A percentile compares a stretch with the other conserved stretches of the same genome.
phyloP scores from a whole-genome alignment of 2,888 invertebrate species.

The Diachrysia chrysitis region DNA sequence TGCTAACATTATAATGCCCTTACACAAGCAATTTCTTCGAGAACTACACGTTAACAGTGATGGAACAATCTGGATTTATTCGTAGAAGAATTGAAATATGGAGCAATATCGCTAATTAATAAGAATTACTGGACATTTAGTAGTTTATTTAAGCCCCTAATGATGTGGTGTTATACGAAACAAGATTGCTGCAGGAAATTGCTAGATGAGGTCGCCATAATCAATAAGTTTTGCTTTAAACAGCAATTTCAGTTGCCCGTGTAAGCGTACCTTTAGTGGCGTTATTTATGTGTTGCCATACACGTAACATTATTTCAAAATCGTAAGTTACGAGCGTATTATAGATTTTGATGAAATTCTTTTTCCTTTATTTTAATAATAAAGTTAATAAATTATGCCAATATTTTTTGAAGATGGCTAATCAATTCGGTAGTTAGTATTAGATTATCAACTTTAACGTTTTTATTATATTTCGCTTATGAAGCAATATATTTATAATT shows the following conservation, averaged over 20 bases:
- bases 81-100: too few species aligned
- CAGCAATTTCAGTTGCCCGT: background rate
- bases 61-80: background rate
- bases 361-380: conserved; percentile 42
- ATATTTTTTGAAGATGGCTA: conserved; percentile 55
- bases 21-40: background rate
- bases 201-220: too few species aligned
- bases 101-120: too few species aligned
- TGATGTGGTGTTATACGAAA: too few species aligned
- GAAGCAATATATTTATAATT: conserved; percentile 39
- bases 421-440: conserved; percentile 31
- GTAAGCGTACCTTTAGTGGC: background rate
- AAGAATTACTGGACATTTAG: too few species aligned
- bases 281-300: conserved; percentile 8
- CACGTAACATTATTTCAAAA: conserved; percentile 24
- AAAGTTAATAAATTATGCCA: conserved; percentile 40
- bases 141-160: too few species aligned
- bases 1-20: background rate
- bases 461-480: conserved; percentile 44
- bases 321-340: conserved; percentile 33
- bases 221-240: background rate
- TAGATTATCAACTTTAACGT: conserved; percentile 31
- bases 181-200: too few species aligned
- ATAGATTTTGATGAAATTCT: conserved; percentile 28
- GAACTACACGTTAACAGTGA: background rate